These are phyloP conservation scores for Sisor rabdophorus DNA, from an alignment of 2,113 vertebrate species.

Conservation along the genomic window DNA sequence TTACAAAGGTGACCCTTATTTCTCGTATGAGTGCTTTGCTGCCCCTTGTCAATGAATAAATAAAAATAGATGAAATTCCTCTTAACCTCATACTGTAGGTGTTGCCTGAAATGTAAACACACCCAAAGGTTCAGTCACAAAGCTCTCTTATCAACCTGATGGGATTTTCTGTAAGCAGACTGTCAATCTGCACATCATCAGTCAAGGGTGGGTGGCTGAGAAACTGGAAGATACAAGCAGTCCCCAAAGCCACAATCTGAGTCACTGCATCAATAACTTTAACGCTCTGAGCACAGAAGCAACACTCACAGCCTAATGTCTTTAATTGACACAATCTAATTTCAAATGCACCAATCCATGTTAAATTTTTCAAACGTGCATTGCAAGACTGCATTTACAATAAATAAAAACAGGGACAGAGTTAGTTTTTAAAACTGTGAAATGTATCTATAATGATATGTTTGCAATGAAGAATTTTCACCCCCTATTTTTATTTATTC, in stretches of 20 bases:
- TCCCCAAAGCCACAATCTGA: conserved; percentile 29
- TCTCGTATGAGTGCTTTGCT: conserved; percentile 23
- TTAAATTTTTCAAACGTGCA: conserved; percentile 22
- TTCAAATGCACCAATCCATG: conserved; percentile 21
- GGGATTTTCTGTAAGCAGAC: conserved; percentile 43
- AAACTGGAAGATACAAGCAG: conserved; percentile 25
- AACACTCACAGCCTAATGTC: conserved; percentile 9
- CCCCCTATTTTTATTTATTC: too few relatives aligned
- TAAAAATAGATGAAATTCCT: conserved; percentile 33
- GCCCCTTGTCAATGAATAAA: too few relatives aligned
- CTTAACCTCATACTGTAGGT: conserved; percentile 25
- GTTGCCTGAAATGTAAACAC: conserved; percentile 31
- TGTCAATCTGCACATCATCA: conserved; percentile 38
- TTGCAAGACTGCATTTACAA: conserved; percentile 25
- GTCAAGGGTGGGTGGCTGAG: conserved; percentile 22
- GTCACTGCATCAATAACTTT: conserved; percentile 39
- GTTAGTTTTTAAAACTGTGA: conserved; percentile 26
- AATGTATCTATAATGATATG: conserved; percentile 27
- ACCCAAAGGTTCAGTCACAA: conserved; percentile 16
- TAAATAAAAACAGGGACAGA: conserved; percentile 30
- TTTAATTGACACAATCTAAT: conserved; percentile 41
- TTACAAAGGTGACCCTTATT: conserved; percentile 46
- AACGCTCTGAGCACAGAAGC: conserved; percentile 12
- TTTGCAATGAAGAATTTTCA: conserved; percentile 33
- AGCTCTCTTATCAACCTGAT: conserved; percentile 37